These are phyloP conservation scores for Merluccius polli DNA, from an alignment of 2,797 vertebrate species.

Conservation along the genomic window DNA sequence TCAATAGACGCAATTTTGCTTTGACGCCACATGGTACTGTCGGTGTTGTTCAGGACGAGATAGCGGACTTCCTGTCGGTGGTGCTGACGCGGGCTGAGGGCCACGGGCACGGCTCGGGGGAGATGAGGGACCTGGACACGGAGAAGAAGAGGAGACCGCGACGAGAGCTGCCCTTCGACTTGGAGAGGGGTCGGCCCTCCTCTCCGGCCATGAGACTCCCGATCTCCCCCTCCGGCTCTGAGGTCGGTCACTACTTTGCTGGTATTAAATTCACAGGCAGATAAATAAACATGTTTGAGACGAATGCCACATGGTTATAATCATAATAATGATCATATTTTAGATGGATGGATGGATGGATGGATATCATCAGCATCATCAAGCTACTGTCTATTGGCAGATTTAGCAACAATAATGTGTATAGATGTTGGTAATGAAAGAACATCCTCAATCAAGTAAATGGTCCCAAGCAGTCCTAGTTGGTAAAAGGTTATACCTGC, in stretches of 20 bases:
- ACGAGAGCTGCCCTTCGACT: conserved; percentile 87
- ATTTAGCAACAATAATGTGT: neutral
- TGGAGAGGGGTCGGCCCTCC: conserved; percentile 84
- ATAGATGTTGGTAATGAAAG: neutral
- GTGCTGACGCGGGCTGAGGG: conserved; percentile 86
- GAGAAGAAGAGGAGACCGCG: conserved; percentile 89
- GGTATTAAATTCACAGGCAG: too few species aligned
- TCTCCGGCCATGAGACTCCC: conserved; percentile 86
- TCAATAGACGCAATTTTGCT: neutral
- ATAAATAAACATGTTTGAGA: too few species aligned
- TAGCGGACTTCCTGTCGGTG: conserved; percentile 90
- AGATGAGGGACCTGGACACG: conserved; percentile 88
- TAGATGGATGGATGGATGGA: neutral
- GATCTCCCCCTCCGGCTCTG: conserved; percentile 89
- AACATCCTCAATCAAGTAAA: neutral
- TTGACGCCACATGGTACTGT: neutral
- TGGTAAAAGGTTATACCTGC: neutral
- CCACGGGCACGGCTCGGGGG: conserved; percentile 77
- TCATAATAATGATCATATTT: neutral
- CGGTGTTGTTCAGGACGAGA: conserved; percentile 82
- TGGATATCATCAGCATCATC: neutral
- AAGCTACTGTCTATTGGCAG: neutral
- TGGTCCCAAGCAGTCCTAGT: neutral
- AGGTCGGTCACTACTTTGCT: conserved; percentile 69
- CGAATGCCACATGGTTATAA: neutral